A percentile compares a stretch with the other conserved stretches of the same genome.
Evolutionary conservation across 2,113 vertebrate species (phyloP).

Genomic region (Galemys pyrenaicus): DNA sequence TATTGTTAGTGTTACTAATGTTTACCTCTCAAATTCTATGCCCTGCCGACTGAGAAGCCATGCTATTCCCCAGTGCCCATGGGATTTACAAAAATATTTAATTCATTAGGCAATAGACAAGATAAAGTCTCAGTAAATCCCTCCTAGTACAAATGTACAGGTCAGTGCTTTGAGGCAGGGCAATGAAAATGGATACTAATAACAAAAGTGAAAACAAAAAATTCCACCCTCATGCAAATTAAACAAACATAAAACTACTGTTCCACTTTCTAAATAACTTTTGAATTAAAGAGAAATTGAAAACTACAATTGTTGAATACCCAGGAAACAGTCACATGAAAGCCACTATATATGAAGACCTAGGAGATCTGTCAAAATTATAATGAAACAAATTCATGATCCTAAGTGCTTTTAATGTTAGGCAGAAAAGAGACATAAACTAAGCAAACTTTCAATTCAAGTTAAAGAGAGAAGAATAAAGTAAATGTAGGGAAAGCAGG

Average conservation of each 20-base stretch:
- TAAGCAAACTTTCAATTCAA: not conserved
- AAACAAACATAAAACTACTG: not conserved
- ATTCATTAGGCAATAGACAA: not conserved
- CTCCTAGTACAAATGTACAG: not conserved
- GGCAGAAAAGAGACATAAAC: constrained; percentile 15
- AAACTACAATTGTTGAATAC: not conserved
- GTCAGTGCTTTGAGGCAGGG: not conserved
- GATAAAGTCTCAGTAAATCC: not conserved
- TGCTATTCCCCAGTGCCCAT: not conserved
- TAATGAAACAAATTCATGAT: constrained; percentile 30
- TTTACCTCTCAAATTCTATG: not conserved
- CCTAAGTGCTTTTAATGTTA: not conserved
- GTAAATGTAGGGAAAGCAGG: not conserved
- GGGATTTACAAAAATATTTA: not conserved
- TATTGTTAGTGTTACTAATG: not conserved
- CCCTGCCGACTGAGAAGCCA: not conserved
- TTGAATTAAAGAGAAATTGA: constrained; percentile 36
- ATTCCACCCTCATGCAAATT: not conserved
- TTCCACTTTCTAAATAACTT: constrained; percentile 16
- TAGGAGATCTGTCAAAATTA: not conserved
- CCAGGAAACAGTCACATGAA: not conserved
- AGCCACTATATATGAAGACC: not conserved
- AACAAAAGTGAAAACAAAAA: constrained; percentile 15
- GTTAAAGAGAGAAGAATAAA: constrained; percentile 1
- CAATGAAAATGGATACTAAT: constrained; percentile 34